Percentiles rank a stretch among this genome's conserved stretches.
Conservation (phyloP, 2,888 invertebrate genomes). For the Eupithecia insigniata region DNA sequence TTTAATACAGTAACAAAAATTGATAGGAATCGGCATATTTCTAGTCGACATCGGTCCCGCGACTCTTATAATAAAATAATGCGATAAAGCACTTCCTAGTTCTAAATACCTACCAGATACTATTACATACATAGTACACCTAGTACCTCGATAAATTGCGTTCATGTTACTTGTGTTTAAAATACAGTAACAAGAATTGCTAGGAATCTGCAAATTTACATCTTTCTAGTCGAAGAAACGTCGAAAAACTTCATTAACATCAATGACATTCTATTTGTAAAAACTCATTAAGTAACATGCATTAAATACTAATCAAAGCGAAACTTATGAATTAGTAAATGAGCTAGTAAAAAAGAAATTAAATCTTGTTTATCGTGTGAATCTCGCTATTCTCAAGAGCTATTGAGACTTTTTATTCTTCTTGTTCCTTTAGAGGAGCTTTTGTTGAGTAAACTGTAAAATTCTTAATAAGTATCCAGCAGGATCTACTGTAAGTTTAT, state of each 20-base stretch:
- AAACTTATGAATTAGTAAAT: constrained; percentile 28
- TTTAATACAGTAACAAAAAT: not conserved
- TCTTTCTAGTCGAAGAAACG: constrained; percentile 3
- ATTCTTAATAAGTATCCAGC: not conserved
- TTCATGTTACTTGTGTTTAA: not conserved
- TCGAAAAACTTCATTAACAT: no score
- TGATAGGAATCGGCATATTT: constrained; percentile 21
- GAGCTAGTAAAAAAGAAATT: constrained; percentile 6
- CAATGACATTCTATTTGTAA: no score
- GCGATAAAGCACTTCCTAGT: constrained; percentile 62
- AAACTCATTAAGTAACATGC: not conserved
- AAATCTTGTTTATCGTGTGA: constrained; percentile 7
- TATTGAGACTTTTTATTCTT: not conserved
- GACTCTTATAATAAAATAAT: constrained; percentile 48
- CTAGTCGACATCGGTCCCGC: constrained; percentile 43
- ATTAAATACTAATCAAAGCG: constrained; percentile 15
- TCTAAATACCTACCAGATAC: not conserved
- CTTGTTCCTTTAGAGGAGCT: not conserved
- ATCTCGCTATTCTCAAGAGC: not conserved
- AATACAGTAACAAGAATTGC: not conserved
- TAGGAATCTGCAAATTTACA: constrained; percentile 26
- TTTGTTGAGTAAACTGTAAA: not conserved
- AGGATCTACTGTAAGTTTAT: not conserved
- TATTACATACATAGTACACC: not conserved
- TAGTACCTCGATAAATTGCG: not conserved